Conservation (phyloP, 2,888 invertebrate genomes). For the Erynnis tages region DNA sequence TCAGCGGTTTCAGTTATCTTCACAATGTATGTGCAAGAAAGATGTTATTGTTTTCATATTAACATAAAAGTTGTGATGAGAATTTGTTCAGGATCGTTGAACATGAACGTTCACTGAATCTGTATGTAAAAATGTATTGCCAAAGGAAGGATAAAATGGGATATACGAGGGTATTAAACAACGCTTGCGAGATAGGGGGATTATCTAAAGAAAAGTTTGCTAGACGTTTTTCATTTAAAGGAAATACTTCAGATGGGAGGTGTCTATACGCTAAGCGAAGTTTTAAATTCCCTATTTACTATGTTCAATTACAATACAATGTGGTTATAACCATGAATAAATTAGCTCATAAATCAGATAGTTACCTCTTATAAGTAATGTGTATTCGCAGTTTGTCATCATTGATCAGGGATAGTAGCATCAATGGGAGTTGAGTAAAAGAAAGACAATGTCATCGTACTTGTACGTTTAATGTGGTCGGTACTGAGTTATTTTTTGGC, state of each 20-base stretch:
- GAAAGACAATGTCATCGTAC: no score
- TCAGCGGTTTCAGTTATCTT: slow-evolving; percentile 39
- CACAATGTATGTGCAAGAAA: slow-evolving; percentile 38
- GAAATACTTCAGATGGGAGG: background rate
- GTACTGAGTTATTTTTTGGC: no score
- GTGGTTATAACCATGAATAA: no score
- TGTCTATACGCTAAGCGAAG: background rate
- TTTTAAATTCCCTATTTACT: no score
- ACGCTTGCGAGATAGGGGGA: slow-evolving; percentile 1
- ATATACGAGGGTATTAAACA: slow-evolving; percentile 4
- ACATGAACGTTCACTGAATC: slow-evolving; percentile 35
- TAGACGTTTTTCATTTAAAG: background rate
- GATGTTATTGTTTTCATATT: slow-evolving; percentile 41
- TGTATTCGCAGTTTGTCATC: no score
- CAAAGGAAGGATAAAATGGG: slow-evolving; percentile 14
- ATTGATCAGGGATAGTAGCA: no score
- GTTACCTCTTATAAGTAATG: no score
- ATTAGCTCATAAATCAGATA: no score
- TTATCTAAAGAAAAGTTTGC: background rate
- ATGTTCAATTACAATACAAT: no score
- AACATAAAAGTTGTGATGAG: slow-evolving; percentile 43
- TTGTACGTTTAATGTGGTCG: no score
- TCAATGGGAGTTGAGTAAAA: no score
- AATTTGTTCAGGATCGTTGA: slow-evolving; percentile 39
- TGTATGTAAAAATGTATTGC: slow-evolving; percentile 14